phyloP scores from a whole-genome alignment of 1,140 invertebrate genomes.

The Brachionus calyciflorus region DNA sequence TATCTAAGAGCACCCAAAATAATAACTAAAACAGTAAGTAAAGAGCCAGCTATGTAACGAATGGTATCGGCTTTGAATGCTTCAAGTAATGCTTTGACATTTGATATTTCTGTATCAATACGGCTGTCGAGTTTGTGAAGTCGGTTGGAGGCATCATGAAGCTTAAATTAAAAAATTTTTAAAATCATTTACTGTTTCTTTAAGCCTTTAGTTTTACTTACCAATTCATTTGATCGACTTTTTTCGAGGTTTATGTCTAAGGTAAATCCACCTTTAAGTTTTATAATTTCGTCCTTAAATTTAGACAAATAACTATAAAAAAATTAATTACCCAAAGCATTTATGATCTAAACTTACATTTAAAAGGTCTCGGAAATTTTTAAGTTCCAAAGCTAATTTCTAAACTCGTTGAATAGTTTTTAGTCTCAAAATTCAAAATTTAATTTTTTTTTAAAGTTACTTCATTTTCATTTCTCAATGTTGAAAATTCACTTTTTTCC shows the following conservation, averaged over 20 bases:
- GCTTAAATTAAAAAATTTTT: constrained; percentile 48
- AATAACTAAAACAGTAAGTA: constrained; percentile 36
- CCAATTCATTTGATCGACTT: constrained; percentile 56
- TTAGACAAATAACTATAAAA: constrained; percentile 22
- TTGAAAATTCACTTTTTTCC: constrained; percentile 61
- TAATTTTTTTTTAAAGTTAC: constrained; percentile 48
- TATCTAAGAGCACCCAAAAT: constrained; percentile 38
- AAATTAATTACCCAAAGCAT: too few species aligned
- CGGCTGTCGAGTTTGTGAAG: constrained; percentile 55
- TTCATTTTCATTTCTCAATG: constrained; percentile 58
- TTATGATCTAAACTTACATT: too few species aligned
- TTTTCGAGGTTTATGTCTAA: constrained; percentile 60
- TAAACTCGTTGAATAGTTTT: not conserved
- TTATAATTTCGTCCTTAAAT: constrained; percentile 53
- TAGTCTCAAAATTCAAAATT: not conserved
- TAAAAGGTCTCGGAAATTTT: not conserved
- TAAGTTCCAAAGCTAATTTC: constrained; percentile 12
- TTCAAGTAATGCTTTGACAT: constrained; percentile 49
- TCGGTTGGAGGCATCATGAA: constrained; percentile 54
- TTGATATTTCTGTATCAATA: constrained; percentile 58
- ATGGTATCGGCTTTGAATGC: constrained; percentile 38
- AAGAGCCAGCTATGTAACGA: constrained; percentile 30
- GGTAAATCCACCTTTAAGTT: constrained; percentile 55
- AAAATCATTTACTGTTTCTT: too few species aligned
- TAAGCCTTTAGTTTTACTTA: constrained; percentile 49